A percentile compares a stretch with the other conserved stretches of the same genome.
Evolutionary conservation across 2,113 vertebrate species (phyloP).

Genomic region (Cyphotilapia sp.): DNA sequence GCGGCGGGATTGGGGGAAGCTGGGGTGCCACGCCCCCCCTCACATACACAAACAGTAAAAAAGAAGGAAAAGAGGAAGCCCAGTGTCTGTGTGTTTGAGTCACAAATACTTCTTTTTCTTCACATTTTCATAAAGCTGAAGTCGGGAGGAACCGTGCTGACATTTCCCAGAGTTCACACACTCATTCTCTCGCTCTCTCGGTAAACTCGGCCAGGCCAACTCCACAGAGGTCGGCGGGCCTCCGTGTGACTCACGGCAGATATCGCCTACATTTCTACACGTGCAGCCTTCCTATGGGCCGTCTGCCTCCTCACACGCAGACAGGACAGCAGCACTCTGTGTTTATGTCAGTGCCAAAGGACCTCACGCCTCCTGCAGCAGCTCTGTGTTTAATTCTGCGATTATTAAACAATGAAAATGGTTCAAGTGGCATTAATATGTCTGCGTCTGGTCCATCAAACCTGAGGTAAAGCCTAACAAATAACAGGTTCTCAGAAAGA

Average conservation of each 20-base stretch:
- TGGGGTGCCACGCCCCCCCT: slow-evolving; percentile 67
- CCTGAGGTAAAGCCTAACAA: neutral
- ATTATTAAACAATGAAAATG: neutral
- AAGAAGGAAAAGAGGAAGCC: neutral
- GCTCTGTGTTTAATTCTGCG: neutral
- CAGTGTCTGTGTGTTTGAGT: neutral
- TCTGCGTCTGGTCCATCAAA: neutral
- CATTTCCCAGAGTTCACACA: slow-evolving; percentile 53
- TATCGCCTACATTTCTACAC: slow-evolving; percentile 33
- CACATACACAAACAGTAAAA: slow-evolving; percentile 48
- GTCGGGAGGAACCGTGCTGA: slow-evolving; percentile 29
- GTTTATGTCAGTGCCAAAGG: neutral
- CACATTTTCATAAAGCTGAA: neutral
- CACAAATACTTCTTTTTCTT: slow-evolving; percentile 26
- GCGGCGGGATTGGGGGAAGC: slow-evolving; percentile 66
- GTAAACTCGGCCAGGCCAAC: slow-evolving; percentile 21
- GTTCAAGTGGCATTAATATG: neutral
- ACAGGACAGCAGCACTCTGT: neutral
- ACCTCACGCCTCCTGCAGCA: neutral
- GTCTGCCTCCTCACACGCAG: neutral
- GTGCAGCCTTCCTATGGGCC: neutral
- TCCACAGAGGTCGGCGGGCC: slow-evolving; percentile 49
- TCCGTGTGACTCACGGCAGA: slow-evolving; percentile 54
- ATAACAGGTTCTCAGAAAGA: neutral
- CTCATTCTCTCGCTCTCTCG: neutral